Base-by-base conservation (phyloP, 1,140 invertebrate genomes). In the Bombus vancouverensis region DNA sequence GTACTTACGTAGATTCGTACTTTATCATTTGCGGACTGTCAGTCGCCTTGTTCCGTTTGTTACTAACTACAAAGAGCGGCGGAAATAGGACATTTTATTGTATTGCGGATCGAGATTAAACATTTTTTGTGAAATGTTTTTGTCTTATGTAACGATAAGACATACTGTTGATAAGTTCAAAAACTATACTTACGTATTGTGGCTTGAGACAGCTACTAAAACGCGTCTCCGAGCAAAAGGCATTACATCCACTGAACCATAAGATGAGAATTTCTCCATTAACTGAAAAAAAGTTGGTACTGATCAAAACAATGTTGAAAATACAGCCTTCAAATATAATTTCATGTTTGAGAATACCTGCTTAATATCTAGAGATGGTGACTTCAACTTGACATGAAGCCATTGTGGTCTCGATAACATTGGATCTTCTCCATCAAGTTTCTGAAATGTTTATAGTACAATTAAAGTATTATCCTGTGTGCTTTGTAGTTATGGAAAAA, bases 391-490 rank as follows among this genome's bases (percentile, higher is more conserved):
- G 15, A 96, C 95, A 72, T 95, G 93, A 73, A 96, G 93, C 92
- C 95, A 95, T 44, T 96, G 92, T 18, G 96, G 96, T 86, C 96
- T 95, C 18, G 85, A 93, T 0, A 93, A 93, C 13, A 62, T 42
- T 62, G 96, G 96, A 93, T 96, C 96, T 15, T 89, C 86, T n/a
- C 95, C 95, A 86, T 95, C 94, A 5, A 96, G 91, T 91, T 92
- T 95, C 96, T 96, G 82, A 88, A 81, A 90, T 87, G 90, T 94
- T 92, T 84, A 94, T 88, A 90, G 25, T 71, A 53, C 44, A 28
- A 10, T 77, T 81, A 3, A 77, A 71, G 28, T 32, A 53, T 25
- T 53, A 47, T 18, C 15, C 42, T 9, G 42, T 10, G 28, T 8
- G 5, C 57, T 18, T 8, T 13, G 32, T 12, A 42, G 5, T 28